Conservation (phyloP, 1,140 invertebrate genomes). For the Oryctes rhinoceros region DNA sequence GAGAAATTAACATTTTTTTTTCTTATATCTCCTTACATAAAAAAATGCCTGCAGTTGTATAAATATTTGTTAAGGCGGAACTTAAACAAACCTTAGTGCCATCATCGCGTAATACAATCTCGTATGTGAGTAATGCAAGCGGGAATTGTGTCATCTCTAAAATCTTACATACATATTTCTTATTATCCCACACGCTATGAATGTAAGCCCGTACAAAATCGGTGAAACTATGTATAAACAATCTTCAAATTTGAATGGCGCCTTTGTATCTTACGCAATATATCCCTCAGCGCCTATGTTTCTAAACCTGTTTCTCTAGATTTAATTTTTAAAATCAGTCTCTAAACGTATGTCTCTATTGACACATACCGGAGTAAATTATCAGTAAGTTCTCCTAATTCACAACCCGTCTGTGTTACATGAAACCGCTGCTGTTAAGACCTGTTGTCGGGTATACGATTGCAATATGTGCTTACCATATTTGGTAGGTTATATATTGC, state of each 20-base stretch:
- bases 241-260: slow-evolving; percentile 23
- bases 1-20: too few relatives aligned
- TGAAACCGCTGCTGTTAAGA: background rate
- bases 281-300: background rate
- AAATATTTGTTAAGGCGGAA: too few relatives aligned
- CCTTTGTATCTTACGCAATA: slow-evolving; percentile 16
- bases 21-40: too few relatives aligned
- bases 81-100: background rate
- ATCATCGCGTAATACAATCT: background rate
- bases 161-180: background rate
- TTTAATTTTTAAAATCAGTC: slow-evolving; percentile 31
- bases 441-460: background rate
- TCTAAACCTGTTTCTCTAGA: background rate
- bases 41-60: too few relatives aligned
- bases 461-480: slow-evolving; percentile 13
- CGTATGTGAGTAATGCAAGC: background rate
- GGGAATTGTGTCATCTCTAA: background rate
- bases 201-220: background rate
- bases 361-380: background rate
- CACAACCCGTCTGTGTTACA: background rate
- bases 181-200: slow-evolving; percentile 1
- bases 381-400: slow-evolving; percentile 7
- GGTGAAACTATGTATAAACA: slow-evolving; percentile 17
- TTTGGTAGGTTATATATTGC: slow-evolving; percentile 27
- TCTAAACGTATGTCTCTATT: slow-evolving; percentile 20